Conservation (phyloP, 1,140 invertebrate genomes). For the Drosophila pachea region DNA sequence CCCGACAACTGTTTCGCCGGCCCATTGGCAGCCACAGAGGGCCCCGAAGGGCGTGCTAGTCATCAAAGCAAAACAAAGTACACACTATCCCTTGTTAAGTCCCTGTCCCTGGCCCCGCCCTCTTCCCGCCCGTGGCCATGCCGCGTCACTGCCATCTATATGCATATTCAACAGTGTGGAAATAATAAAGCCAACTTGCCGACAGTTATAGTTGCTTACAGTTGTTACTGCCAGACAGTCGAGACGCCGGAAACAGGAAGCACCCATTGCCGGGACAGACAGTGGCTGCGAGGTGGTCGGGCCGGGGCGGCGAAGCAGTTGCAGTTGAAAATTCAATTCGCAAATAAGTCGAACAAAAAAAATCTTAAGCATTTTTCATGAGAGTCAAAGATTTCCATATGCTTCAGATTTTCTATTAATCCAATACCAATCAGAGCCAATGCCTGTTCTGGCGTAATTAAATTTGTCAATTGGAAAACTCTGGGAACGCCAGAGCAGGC, state of each 20-base stretch:
- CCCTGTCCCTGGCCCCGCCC: not conserved
- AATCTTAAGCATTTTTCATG: too few relatives aligned
- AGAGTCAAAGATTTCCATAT: not conserved
- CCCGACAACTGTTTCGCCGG: conserved; percentile 19
- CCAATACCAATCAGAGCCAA: too few relatives aligned
- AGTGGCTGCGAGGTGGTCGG: conserved; percentile 6
- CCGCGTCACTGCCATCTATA: conserved; percentile 5
- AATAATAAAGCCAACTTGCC: conserved; percentile 76
- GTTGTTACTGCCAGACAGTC: conserved; percentile 58
- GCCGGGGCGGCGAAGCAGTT: not conserved
- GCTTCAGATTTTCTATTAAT: conserved; percentile 12
- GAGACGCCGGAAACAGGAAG: conserved; percentile 59
- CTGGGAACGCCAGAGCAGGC: not conserved
- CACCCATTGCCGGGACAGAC: conserved; percentile 58
- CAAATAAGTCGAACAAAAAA: too few relatives aligned
- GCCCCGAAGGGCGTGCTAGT: conserved; percentile 40
- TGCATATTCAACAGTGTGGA: conserved; percentile 76
- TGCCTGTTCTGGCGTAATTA: conserved; percentile 45
- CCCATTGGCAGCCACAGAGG: conserved; percentile 36
- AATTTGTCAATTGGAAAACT: conserved; percentile 36
- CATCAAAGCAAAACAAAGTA: conserved; percentile 58
- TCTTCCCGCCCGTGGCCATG: not conserved
- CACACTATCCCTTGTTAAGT: conserved; percentile 3
- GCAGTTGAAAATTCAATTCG: too few relatives aligned
- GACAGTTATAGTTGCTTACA: conserved; percentile 69